Percentiles rank a stretch among this genome's conserved stretches.
phyloP scores from a whole-genome alignment of 2,797 vertebrate genomes.

The Hybognathus amarus region DNA sequence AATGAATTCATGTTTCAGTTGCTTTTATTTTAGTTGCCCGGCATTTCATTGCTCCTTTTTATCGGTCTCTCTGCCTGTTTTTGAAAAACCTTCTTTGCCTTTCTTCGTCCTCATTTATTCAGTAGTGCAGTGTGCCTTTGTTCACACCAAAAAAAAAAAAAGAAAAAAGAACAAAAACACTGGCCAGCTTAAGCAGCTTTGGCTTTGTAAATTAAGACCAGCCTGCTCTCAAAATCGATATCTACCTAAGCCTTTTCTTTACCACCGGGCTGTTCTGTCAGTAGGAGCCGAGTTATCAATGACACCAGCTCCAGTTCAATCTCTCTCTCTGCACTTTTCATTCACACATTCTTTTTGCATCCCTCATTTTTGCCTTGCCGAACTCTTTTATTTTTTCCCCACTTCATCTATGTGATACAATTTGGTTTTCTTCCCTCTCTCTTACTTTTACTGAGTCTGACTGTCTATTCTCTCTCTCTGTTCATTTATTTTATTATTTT shows the following conservation, averaged over 20 bases:
- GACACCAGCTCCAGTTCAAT: constrained; percentile 46
- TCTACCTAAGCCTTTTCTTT: constrained; percentile 42
- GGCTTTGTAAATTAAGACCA: constrained; percentile 56
- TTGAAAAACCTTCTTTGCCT: constrained; percentile 12
- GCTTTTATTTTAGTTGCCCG: neutral
- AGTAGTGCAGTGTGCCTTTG: constrained; percentile 2
- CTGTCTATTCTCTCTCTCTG: constrained; percentile 5
- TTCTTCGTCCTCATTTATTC: neutral
- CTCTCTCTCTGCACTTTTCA: constrained; percentile 32
- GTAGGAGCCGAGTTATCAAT: constrained; percentile 46
- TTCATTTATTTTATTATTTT: constrained; percentile 26
- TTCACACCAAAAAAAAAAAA: constrained; percentile 29
- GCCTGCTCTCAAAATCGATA: constrained; percentile 55
- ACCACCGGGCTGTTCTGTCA: constrained; percentile 42
- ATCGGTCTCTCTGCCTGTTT: constrained; percentile 8
- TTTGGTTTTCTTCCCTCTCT: constrained; percentile 13
- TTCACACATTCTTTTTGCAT: constrained; percentile 38
- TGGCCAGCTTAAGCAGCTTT: constrained; percentile 28
- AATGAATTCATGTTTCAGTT: neutral
- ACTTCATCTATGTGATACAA: neutral
- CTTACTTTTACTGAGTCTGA: constrained; percentile 19
- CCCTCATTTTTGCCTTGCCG: neutral
- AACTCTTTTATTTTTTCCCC: constrained; percentile 11
- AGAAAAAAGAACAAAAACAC: constrained; percentile 20
- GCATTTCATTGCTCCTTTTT: neutral